Evolutionary conservation across 2,797 vertebrate species (phyloP).

Genomic region (Clarias laeviceps): DNA sequence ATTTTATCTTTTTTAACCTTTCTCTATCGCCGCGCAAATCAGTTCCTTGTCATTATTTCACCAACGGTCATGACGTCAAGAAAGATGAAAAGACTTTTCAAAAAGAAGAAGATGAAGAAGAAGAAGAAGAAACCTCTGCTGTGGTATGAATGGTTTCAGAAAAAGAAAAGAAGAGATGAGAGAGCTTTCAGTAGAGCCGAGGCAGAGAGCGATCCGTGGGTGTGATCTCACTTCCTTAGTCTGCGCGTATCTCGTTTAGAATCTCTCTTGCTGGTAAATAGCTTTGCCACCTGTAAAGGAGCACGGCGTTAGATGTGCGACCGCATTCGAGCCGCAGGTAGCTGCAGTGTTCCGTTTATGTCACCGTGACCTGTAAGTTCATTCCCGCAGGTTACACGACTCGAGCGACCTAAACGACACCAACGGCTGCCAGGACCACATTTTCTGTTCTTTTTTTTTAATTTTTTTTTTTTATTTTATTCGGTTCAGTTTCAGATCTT

Average conservation of each 20-base stretch:
- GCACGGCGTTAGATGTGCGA: constrained; percentile 36
- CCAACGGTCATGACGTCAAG: not conserved
- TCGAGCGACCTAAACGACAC: not conserved
- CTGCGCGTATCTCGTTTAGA: not conserved
- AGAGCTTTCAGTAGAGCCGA: not conserved
- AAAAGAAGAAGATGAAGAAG: not conserved
- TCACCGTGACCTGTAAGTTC: constrained; percentile 38
- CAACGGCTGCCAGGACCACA: not conserved
- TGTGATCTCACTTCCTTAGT: constrained; percentile 26
- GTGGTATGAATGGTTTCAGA: constrained; percentile 1
- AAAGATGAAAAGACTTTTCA: not conserved
- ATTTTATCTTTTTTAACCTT: not conserved
- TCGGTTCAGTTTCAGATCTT: constrained; percentile 13
- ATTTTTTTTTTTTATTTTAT: not conserved
- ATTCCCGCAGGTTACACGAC: not conserved
- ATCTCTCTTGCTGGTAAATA: constrained; percentile 49
- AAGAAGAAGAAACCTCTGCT: not conserved
- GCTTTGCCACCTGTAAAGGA: constrained; percentile 32
- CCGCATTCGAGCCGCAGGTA: constrained; percentile 47
- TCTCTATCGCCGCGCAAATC: not conserved
- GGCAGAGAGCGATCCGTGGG: not conserved
- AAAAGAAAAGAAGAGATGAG: not conserved
- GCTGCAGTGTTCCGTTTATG: constrained; percentile 32
- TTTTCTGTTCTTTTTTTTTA: not conserved
- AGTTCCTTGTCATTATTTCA: not conserved